Conservation (phyloP, 2,113 vertebrate genomes). For the Elephantulus edwardii region DNA sequence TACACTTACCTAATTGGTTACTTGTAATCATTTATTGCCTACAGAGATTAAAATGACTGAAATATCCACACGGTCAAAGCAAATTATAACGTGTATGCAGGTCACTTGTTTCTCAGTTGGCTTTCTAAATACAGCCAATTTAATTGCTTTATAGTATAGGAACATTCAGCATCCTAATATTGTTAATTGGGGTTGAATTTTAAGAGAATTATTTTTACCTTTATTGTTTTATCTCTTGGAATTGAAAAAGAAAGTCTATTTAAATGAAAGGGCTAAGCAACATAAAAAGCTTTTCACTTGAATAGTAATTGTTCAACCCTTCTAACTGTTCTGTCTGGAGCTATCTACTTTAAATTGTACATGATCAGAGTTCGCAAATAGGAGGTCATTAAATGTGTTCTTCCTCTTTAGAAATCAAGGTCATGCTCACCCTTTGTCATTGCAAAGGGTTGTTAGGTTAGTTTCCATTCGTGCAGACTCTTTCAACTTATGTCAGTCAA, state of each 20-base stretch:
- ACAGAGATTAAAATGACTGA: background rate
- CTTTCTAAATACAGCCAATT: background rate
- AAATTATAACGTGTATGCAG: background rate
- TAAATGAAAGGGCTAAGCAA: conserved; percentile 13
- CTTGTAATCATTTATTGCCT: background rate
- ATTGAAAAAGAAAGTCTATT: conserved; percentile 7
- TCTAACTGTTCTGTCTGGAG: background rate
- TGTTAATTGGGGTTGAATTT: conserved; percentile 8
- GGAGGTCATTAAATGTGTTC: conserved; percentile 48
- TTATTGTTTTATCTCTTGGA: background rate
- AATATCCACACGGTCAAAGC: background rate
- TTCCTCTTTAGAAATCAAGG: conserved; percentile 68
- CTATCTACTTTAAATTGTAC: conserved; percentile 28
- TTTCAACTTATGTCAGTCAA: conserved; percentile 20
- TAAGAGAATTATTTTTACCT: background rate
- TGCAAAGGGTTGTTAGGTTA: background rate
- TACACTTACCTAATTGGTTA: background rate
- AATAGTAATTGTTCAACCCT: conserved; percentile 51
- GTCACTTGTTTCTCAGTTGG: background rate
- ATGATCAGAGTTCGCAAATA: background rate
- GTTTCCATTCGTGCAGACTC: background rate
- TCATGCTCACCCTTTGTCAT: conserved; percentile 51
- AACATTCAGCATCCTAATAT: background rate
- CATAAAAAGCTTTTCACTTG: conserved; percentile 39
- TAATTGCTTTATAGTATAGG: background rate